These are phyloP conservation scores for Larimichthys polyactis DNA, from an alignment of 2,113 vertebrate species.

Conservation along the genomic window DNA sequence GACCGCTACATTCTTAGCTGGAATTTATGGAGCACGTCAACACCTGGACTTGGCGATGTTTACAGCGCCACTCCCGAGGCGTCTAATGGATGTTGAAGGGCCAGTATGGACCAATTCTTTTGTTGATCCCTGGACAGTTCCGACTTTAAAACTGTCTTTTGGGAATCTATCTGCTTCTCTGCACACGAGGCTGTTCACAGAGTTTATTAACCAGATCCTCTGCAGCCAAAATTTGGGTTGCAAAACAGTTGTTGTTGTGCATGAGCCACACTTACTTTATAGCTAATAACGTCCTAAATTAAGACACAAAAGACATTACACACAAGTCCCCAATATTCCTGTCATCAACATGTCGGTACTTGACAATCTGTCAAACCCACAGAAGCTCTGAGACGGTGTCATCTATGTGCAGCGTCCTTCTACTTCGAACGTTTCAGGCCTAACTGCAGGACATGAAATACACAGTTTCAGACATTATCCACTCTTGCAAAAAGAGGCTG, in stretches of 20 bases:
- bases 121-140: constrained; percentile 53
- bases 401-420: not conserved
- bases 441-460: not conserved
- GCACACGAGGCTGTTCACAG: constrained; percentile 17
- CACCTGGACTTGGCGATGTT: constrained; percentile 66
- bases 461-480: not conserved
- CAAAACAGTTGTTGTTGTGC: not conserved
- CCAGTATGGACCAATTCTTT: constrained; percentile 33
- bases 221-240: not conserved
- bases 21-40: constrained; percentile 71
- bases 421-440: not conserved
- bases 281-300: not conserved
- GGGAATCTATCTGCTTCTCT: constrained; percentile 25
- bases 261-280: constrained; percentile 1
- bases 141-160: constrained; percentile 46
- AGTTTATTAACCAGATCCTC: not conserved
- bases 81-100: constrained; percentile 60
- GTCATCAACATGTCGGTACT: not conserved
- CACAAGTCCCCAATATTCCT: not conserved
- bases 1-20: constrained; percentile 51
- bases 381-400: too few relatives aligned
- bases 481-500: too few relatives aligned
- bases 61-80: constrained; percentile 54
- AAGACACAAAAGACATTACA: not conserved
- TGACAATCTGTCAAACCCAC: not conserved